phyloP scores from a whole-genome alignment of 2,113 vertebrate species.

The Calidris pygmaea region DNA sequence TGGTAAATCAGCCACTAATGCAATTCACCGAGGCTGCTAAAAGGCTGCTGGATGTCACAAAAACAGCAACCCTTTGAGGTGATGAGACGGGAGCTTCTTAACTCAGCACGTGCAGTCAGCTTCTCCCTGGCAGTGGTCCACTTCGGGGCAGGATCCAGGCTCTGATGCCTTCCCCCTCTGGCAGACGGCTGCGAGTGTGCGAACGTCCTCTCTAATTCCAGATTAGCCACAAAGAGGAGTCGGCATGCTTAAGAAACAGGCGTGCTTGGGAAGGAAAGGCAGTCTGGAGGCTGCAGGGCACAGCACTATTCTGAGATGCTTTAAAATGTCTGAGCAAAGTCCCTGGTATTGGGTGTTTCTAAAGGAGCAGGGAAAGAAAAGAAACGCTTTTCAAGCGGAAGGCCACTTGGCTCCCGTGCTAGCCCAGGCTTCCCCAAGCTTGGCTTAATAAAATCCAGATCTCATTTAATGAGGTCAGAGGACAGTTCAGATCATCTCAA shows the following conservation, averaged over 20 bases:
- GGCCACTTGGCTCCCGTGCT: neutral
- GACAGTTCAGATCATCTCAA: neutral
- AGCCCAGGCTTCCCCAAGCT: neutral
- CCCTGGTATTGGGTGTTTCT: neutral
- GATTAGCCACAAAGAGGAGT: slow-evolving; percentile 42
- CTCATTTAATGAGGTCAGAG: neutral
- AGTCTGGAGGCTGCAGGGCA: neutral
- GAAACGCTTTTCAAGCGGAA: neutral
- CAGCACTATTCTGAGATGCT: neutral
- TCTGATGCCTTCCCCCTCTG: neutral
- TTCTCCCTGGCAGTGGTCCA: slow-evolving; percentile 25
- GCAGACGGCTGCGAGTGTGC: neutral
- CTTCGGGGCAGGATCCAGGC: neutral
- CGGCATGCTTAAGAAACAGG: neutral
- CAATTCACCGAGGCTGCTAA: neutral
- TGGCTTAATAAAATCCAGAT: neutral
- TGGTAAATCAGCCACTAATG: slow-evolving; percentile 15
- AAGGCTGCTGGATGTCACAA: slow-evolving; percentile 29
- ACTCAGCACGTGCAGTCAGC: neutral
- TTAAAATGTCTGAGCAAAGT: neutral
- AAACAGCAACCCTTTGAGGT: slow-evolving; percentile 12
- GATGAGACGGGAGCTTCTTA: neutral
- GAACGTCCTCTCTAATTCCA: slow-evolving; percentile 25
- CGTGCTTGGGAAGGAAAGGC: neutral
- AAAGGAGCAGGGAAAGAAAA: neutral